phyloP scores from a whole-genome alignment of 2,888 invertebrate species.

The Mylabris sibirica region DNA sequence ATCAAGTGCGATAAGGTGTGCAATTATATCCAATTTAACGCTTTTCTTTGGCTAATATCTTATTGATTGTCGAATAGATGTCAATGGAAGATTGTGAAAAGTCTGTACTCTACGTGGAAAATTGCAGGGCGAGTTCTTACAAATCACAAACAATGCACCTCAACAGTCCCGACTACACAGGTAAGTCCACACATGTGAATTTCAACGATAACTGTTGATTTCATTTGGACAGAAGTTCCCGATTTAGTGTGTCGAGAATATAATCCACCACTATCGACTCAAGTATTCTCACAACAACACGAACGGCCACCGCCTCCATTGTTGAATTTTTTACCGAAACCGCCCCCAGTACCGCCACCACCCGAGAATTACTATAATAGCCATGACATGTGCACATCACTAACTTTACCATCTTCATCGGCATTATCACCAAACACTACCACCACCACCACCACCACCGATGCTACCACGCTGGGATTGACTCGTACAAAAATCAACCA shows the following conservation, averaged over 20 bases:
- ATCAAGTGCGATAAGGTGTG: constrained; percentile 57
- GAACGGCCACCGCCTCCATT: constrained; percentile 62
- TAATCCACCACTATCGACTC: constrained; percentile 62
- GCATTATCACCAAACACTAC: constrained; percentile 43
- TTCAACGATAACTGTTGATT: not conserved
- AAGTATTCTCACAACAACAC: constrained; percentile 51
- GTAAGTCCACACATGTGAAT: constrained; percentile 52
- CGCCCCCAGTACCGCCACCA: constrained; percentile 72
- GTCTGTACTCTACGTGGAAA: constrained; percentile 55
- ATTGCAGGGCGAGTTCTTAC: constrained; percentile 53
- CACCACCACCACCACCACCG: too few species aligned
- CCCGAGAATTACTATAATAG: constrained; percentile 72
- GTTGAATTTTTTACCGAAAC: constrained; percentile 67
- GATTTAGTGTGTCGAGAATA: constrained; percentile 70
- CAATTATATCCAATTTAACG: not conserved
- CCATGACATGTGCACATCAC: constrained; percentile 45
- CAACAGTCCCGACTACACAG: constrained; percentile 67
- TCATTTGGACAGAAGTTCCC: constrained; percentile 63
- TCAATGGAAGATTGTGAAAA: constrained; percentile 54
- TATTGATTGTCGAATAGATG: constrained; percentile 36
- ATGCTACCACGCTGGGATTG: constrained; percentile 40
- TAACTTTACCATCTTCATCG: constrained; percentile 50
- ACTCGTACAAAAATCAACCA: constrained; percentile 56
- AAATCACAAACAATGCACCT: constrained; percentile 57
- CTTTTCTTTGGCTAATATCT: not conserved